Base-by-base conservation (phyloP, 1,140 invertebrate genomes). In the Polyergus mexicanus region DNA sequence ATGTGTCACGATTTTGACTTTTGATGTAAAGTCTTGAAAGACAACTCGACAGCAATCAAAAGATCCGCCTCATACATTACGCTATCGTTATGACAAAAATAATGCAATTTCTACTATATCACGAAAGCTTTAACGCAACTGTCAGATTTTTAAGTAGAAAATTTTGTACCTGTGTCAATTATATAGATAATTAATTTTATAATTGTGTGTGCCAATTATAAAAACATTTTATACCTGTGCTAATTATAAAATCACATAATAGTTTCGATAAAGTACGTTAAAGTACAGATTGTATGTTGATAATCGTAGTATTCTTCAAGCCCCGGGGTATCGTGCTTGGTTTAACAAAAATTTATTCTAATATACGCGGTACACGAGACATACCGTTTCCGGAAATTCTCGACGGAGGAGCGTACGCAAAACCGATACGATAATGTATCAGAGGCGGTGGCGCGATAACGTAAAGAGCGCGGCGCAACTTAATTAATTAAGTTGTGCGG, bases 401-500 rank as follows among this genome's bases (percentile, higher is more conserved):
- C 77, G 77, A 56, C 32, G 13, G 41, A 41, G 19, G 7, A 13
- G 5, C 13, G 25, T 19, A 38, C 8, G 11, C 32, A 25, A 35
- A 22, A 71, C 25, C 68, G 68, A 74, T 74, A 44, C 51, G 78
- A 74, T 83, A 83, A 83, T 83, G 54, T 56, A 83, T 83, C 78
- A 68, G 47, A 51, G 47, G 56, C 78, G 54, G 54, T 32, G 10
- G 32, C 68, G 56, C 22, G 62, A 63, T 47, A 75, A 38, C 22
- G 58, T 51, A 76, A 65, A 74, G 62, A 65, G 74, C 74, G 76
- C 47, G 47, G 47, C 47, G 83, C 83, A 89, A 86, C 90, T 93
- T 93, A 93, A 93, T 93, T 93, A 93, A 93, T 93, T 92, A 92
- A 93, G 91, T 92, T 92, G 85, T 89, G 75, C 89, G 76, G 89